A percentile compares a stretch with the other conserved stretches of the same genome.
Evolutionary conservation across 2,113 vertebrate species (phyloP).

Genomic region (Desmodus rotundus): DNA sequence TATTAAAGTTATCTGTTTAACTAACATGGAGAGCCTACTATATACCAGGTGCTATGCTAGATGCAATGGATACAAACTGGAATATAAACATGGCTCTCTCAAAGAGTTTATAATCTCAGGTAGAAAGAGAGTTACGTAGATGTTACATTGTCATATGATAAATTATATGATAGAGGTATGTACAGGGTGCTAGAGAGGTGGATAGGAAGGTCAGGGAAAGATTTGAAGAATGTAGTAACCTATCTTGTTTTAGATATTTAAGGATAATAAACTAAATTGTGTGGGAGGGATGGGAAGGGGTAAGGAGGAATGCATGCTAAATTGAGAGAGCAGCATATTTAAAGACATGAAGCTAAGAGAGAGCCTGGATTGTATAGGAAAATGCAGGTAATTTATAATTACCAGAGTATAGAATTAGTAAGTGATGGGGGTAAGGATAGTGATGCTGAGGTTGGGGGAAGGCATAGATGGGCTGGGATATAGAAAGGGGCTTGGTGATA

Average conservation of each 20-base stretch:
- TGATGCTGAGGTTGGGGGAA: background rate
- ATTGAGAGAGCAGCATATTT: background rate
- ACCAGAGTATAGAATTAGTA: background rate
- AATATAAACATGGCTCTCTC: background rate
- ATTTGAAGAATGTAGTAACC: background rate
- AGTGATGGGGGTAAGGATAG: background rate
- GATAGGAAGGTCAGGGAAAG: background rate
- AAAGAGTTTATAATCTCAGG: background rate
- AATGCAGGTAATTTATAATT: background rate
- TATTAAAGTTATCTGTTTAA: slow-evolving; percentile 13
- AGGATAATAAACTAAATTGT: background rate
- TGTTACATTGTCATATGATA: background rate
- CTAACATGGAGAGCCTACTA: background rate
- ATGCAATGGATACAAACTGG: background rate
- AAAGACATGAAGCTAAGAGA: background rate
- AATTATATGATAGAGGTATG: background rate
- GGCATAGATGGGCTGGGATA: background rate
- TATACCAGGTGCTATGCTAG: background rate
- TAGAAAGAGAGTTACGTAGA: background rate
- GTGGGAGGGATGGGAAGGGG: background rate
- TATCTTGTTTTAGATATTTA: background rate
- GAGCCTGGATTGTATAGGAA: background rate
- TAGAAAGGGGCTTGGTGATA: background rate
- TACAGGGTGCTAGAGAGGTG: background rate
- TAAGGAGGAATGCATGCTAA: background rate